phyloP scores from a whole-genome alignment of 2,888 invertebrate species.

The Meghimatium bilineatum region DNA sequence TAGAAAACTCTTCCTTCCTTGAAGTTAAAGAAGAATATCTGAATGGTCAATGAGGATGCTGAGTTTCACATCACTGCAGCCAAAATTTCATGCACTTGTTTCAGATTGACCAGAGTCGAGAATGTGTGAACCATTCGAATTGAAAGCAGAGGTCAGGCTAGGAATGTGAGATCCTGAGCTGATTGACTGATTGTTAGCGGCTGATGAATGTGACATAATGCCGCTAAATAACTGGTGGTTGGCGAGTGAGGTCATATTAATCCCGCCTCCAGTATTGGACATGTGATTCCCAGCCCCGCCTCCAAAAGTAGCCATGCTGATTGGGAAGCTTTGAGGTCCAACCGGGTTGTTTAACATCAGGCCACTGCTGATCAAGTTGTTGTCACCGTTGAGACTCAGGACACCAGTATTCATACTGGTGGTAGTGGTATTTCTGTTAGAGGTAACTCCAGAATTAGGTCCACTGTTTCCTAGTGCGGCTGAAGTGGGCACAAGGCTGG shows the following conservation, averaged over 20 bases:
- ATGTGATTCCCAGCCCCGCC: conserved; percentile 9
- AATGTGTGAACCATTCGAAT: conserved; percentile 21
- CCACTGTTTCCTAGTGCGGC: conserved; percentile 40
- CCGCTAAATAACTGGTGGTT: conserved; percentile 32
- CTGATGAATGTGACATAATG: conserved; percentile 11
- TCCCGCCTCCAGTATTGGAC: conserved; percentile 24
- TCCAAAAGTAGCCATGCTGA: conserved; percentile 9
- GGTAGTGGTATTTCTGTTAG: background rate
- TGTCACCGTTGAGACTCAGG: conserved; percentile 30
- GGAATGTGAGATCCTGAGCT: conserved; percentile 5
- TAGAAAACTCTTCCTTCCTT: background rate
- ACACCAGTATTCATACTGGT: conserved; percentile 26
- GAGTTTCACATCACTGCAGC: background rate
- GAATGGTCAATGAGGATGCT: too few species aligned
- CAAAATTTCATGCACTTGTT: conserved; percentile 50
- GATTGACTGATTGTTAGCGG: background rate
- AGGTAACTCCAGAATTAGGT: background rate
- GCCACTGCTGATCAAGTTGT: background rate
- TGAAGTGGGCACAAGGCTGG: conserved; percentile 44
- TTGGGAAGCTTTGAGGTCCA: background rate
- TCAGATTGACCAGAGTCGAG: conserved; percentile 43
- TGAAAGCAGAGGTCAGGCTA: conserved; percentile 1
- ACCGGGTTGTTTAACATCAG: background rate
- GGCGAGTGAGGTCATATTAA: conserved; percentile 24
- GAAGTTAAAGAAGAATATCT: too few species aligned